Evolutionary conservation across 1,140 invertebrate species (phyloP).

Genomic region (Conus betulinus): DNA sequence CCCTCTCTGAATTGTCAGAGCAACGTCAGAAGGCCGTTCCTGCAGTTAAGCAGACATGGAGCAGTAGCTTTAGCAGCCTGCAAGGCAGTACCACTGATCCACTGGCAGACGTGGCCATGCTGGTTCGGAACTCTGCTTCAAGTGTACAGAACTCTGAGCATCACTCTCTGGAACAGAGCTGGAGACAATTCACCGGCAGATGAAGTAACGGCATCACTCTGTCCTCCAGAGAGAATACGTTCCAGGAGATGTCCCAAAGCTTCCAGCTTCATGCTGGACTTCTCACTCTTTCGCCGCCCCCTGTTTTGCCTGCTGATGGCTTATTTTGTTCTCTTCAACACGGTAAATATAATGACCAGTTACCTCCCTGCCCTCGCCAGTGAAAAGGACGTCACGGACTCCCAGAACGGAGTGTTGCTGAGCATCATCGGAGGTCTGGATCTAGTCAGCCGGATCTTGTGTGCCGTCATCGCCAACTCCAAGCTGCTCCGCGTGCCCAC

Average conservation of each 20-base stretch:
- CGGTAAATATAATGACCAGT: neutral
- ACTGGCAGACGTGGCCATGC: neutral
- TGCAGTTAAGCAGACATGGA: neutral
- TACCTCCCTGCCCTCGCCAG: constrained; percentile 28
- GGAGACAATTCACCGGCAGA: neutral
- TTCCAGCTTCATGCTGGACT: neutral
- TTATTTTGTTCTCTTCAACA: neutral
- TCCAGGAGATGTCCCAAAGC: neutral
- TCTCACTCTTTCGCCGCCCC: constrained; percentile 22
- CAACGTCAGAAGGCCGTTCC: too few species aligned
- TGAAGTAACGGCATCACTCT: neutral
- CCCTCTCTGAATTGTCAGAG: too few species aligned
- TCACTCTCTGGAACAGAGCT: neutral
- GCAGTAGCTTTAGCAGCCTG: neutral
- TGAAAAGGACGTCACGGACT: neutral
- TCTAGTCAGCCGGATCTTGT: neutral
- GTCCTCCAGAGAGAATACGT: neutral
- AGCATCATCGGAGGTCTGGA: constrained; percentile 28
- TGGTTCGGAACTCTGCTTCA: neutral
- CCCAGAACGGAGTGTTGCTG: constrained; percentile 12
- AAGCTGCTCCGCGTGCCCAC: constrained; percentile 10
- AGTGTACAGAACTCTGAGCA: neutral
- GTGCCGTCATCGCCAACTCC: constrained; percentile 11
- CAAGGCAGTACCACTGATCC: neutral
- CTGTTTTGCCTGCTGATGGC: constrained; percentile 11